Evolutionary conservation across 1,140 invertebrate species (phyloP).

Genomic region (Eumeta japonica): DNA sequence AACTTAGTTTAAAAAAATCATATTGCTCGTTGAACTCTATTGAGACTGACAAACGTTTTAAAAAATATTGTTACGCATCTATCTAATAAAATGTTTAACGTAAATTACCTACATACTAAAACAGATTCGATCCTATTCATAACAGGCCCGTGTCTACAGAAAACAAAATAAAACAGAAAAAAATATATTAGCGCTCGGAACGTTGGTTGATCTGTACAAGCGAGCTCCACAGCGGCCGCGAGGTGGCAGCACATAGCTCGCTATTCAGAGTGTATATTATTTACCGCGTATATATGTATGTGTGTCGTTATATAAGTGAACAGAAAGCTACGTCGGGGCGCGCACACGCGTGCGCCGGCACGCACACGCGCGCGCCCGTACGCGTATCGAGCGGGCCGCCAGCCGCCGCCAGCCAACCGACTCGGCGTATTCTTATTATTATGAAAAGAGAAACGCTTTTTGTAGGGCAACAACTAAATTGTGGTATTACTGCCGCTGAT

Average conservation of each 20-base stretch:
- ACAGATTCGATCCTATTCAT: no score
- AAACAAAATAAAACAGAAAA: no score
- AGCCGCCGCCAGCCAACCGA: constrained; percentile 43
- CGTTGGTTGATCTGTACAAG: no score
- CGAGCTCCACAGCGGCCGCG: constrained; percentile 34
- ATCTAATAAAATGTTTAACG: no score
- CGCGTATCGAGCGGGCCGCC: constrained; percentile 28
- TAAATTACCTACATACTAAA: no score
- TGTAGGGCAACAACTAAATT: constrained; percentile 58
- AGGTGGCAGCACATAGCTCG: constrained; percentile 53
- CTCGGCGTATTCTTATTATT: constrained; percentile 56
- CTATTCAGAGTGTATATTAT: constrained; percentile 52
- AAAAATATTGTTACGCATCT: no score
- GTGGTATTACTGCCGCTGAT: constrained; percentile 50
- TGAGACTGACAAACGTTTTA: no score
- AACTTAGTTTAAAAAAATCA: no score
- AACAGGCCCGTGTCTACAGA: no score
- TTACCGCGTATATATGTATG: constrained; percentile 47
- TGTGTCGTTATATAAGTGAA: constrained; percentile 56
- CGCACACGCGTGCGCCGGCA: constrained; percentile 19
- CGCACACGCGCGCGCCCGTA: constrained; percentile 26
- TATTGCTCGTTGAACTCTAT: no score
- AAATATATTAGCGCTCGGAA: no score
- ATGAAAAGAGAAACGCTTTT: constrained; percentile 58
- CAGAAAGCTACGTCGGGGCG: constrained; percentile 47